Conservation (phyloP, 2,113 vertebrate genomes). For the Sorex araneus region DNA sequence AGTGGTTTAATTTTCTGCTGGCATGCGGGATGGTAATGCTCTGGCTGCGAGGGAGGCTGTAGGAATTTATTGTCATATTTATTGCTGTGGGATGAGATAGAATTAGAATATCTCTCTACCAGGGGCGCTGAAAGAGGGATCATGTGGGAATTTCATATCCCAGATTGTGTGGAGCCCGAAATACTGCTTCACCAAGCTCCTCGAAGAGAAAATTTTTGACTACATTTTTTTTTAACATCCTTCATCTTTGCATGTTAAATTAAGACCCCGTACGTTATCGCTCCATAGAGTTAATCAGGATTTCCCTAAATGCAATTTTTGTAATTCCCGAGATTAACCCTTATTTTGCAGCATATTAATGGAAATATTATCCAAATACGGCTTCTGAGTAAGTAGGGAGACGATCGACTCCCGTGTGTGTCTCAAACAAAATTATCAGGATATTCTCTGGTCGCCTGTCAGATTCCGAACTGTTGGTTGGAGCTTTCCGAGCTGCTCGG, state of each 20-base stretch:
- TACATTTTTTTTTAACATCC: slow-evolving; percentile 21
- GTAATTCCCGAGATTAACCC: slow-evolving; percentile 32
- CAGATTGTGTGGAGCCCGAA: slow-evolving; percentile 33
- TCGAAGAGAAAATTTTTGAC: slow-evolving; percentile 9
- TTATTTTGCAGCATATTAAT: neutral
- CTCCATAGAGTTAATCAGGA: slow-evolving; percentile 35
- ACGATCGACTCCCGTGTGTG: neutral
- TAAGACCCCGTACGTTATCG: neutral
- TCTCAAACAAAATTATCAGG: slow-evolving; percentile 37
- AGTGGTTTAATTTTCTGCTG: neutral
- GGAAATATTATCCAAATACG: slow-evolving; percentile 35
- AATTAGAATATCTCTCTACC: slow-evolving; percentile 45
- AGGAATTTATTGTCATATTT: slow-evolving; percentile 52
- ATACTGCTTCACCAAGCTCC: neutral
- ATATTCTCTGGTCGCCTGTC: slow-evolving; percentile 47
- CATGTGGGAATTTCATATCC: slow-evolving; percentile 40
- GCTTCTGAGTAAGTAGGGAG: slow-evolving; percentile 27
- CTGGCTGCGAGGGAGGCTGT: neutral
- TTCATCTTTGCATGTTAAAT: neutral
- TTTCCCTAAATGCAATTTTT: slow-evolving; percentile 34
- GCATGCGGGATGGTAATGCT: slow-evolving; percentile 22
- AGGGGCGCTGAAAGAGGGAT: slow-evolving; percentile 32
- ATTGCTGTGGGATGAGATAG: slow-evolving; percentile 39
- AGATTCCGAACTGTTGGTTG: slow-evolving; percentile 36
- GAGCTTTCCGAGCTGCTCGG: neutral